Base-by-base conservation (phyloP, 2,797 vertebrate genomes). In the Enteromius radiatus region DNA sequence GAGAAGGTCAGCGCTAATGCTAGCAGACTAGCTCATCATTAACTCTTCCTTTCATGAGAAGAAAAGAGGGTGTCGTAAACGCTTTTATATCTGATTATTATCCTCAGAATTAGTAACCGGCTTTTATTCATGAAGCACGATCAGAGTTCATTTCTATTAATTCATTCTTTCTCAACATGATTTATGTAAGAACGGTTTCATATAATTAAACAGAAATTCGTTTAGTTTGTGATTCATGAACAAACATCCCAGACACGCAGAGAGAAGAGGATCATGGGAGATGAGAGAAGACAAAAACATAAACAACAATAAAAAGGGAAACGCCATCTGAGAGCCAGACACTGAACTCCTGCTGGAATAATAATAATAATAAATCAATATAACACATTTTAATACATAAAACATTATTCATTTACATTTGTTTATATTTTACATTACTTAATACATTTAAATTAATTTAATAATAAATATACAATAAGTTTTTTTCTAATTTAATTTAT, bases 311-410 rank as follows among this genome's bases (percentile, higher is more conserved):
- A 49, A 31, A 21, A 86, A 28, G 92, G 91, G 92, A 94, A 94
- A 93, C 93, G 88, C 89, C 90, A 91, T 93, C 92, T 91, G 88
- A 86, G 90, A 15, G 56, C 12, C n/a, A 6, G 26, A n/a, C 26
- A 31, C 38, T 56, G n/a, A 54, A 54, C 23, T 54, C 73, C 59
- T 6, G 65, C 19, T 43, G 56, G 5, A 38, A 4, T 36, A 36
- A 65, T 65, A 67, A 61, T 38, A 67, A 67, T 9, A 41, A 43
- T 10, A 12, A 12, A n/a, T 9, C 1, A 10, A n/a, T 36, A 21
- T 4, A 33, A 33, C n/a, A n/a, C n/a, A 36, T 7, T 36, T 6
- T 11, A 36, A 65, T 36, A 59, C 10, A 33, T 36, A 36, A 36
- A 9, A 36, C 8, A 21, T 36, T 36, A 65, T 21, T 12, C 43